These are phyloP conservation scores for Hypsopygia costalis DNA, from an alignment of 2,888 invertebrate species.

Conservation along the genomic window DNA sequence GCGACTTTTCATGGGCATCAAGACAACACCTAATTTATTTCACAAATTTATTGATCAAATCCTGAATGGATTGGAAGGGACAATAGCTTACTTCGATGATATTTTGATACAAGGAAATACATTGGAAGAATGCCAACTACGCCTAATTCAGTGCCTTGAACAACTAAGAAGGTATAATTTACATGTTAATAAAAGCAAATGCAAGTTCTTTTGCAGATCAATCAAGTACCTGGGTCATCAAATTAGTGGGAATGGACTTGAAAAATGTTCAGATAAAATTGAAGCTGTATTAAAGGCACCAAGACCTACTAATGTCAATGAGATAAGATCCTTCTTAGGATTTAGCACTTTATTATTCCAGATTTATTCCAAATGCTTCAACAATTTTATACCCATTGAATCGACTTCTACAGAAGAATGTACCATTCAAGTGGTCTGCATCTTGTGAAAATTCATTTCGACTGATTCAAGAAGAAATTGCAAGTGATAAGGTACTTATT, in stretches of 20 bases:
- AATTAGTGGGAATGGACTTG: constrained; percentile 17
- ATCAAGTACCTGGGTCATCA: constrained; percentile 18
- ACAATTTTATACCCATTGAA: constrained; percentile 15
- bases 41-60: no score
- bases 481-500: not conserved
- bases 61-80: not conserved
- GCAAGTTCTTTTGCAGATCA: constrained; percentile 14
- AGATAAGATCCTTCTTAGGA: constrained; percentile 19
- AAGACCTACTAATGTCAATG: constrained; percentile 12
- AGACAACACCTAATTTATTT: no score
- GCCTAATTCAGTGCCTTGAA: constrained; percentile 6
- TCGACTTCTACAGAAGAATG: constrained; percentile 14
- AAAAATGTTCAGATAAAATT: constrained; percentile 15
- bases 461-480: constrained; percentile 2
- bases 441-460: constrained; percentile 8
- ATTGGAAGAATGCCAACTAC: constrained; percentile 10
- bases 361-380: constrained; percentile 17
- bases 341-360: constrained; percentile 18
- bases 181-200: constrained; percentile 16
- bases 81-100: constrained; percentile 14
- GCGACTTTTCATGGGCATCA: no score
- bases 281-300: constrained; percentile 17
- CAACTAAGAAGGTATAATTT: constrained; percentile 10
- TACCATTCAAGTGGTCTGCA: constrained; percentile 18
- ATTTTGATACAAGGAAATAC: constrained; percentile 6